phyloP scores from a whole-genome alignment of 1,140 invertebrate species.

The Aphelenchoides fujianensis region DNA sequence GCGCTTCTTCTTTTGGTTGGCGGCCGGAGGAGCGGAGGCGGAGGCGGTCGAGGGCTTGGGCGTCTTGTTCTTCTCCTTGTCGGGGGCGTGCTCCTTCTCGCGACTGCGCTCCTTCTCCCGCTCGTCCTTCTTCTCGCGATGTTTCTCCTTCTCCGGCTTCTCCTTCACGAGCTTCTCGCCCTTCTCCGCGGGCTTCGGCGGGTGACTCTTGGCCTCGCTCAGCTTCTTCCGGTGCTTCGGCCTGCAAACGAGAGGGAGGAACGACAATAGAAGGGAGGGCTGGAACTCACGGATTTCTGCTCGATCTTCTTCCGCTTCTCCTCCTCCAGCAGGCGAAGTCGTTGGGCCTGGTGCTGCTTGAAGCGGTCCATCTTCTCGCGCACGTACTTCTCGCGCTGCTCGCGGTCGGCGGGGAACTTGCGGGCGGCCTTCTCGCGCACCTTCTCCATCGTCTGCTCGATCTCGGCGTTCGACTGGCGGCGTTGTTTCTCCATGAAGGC shows the following conservation, averaged over 20 bases:
- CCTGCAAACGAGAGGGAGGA: neutral
- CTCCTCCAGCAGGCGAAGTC: neutral
- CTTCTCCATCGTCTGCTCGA: neutral
- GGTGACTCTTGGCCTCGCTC: neutral
- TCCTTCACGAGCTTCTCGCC: neutral
- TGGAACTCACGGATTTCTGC: neutral
- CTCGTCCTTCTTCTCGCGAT: neutral
- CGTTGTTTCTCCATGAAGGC: neutral
- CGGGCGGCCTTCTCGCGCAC: neutral
- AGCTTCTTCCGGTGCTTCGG: neutral
- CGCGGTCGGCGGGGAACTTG: neutral
- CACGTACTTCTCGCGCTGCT: conserved; percentile 15
- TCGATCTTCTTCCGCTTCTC: conserved; percentile 4
- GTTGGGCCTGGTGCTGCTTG: neutral
- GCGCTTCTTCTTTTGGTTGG: no score
- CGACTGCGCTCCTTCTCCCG: neutral
- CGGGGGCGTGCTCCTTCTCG: neutral
- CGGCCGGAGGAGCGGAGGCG: no score
- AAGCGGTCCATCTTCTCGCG: neutral
- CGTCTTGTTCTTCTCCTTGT: conserved; percentile 1
- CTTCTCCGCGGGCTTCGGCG: neutral
- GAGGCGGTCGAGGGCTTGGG: no score
- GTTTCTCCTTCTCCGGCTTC: neutral
- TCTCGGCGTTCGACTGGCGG: neutral
- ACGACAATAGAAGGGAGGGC: no score